Conservation (phyloP, 2,113 vertebrate genomes). For the Hemichromis elongatus region DNA sequence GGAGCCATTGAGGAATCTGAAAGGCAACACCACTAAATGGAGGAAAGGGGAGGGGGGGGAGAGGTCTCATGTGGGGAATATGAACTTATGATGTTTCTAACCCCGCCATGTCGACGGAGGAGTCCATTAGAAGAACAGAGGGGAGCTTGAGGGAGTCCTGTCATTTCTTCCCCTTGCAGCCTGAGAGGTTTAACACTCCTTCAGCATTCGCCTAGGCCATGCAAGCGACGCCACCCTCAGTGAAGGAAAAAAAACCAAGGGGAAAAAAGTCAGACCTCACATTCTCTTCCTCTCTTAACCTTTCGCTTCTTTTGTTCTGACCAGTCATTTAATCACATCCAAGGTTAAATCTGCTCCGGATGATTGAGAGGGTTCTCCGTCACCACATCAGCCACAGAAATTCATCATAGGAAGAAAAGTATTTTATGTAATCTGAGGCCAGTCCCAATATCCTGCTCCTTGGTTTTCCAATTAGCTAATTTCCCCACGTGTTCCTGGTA, state of each 20-base stretch:
- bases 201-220: conserved; percentile 38
- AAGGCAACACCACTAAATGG: conserved; percentile 74
- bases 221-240: conserved; percentile 41
- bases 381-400: conserved; percentile 3
- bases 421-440: conserved; percentile 25
- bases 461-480: conserved; percentile 51
- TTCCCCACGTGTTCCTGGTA: conserved; percentile 18
- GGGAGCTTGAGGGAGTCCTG: conserved; percentile 81
- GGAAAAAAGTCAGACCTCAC: conserved; percentile 17
- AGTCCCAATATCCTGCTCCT: background rate
- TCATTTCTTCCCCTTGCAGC: conserved; percentile 73
- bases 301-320: conserved; percentile 49
- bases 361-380: background rate
- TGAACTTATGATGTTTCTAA: conserved; percentile 83
- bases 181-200: conserved; percentile 80
- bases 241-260: background rate
- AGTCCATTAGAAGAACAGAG: conserved; percentile 86
- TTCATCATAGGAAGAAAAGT: conserved; percentile 13
- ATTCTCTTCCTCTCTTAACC: conserved; percentile 27
- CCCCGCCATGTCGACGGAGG: conserved; percentile 74
- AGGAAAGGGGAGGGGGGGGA: conserved; percentile 44
- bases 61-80: conserved; percentile 78
- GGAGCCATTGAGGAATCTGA: conserved; percentile 74
- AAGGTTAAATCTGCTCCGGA: background rate
- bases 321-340: conserved; percentile 8